Conservation (phyloP, 2,113 vertebrate species). For the Anolis carolinensis region DNA sequence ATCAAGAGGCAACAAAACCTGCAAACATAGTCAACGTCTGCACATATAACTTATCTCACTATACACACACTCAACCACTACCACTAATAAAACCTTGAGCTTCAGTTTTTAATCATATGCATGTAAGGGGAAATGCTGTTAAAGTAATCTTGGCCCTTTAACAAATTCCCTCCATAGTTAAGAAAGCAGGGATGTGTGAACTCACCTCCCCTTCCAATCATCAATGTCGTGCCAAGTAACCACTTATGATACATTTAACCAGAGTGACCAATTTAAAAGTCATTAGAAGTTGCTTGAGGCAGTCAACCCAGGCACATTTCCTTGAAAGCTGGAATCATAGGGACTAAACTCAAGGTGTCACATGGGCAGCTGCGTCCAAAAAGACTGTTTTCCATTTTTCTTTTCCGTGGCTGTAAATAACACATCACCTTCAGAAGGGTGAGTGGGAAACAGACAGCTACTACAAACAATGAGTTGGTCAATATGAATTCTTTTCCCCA, state of each 20-base stretch:
- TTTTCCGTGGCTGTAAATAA: neutral
- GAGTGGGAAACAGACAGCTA: neutral
- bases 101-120: neutral
- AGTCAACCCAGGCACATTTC: slow-evolving; percentile 23
- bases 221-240: neutral
- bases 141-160: neutral
- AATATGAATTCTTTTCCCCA: too few species aligned
- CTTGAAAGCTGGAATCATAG: slow-evolving; percentile 19
- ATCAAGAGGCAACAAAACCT: neutral
- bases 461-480: too few species aligned
- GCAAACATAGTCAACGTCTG: neutral
- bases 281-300: slow-evolving; percentile 24
- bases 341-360: slow-evolving; percentile 12
- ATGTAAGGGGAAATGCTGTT: neutral
- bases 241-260: slow-evolving; percentile 27
- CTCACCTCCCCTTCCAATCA: slow-evolving; percentile 8
- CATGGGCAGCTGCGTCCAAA: neutral
- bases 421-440: neutral
- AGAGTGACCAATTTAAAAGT: slow-evolving; percentile 36
- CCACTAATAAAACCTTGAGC: neutral
- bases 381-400: neutral
- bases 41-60: neutral
- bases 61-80: neutral
- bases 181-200: slow-evolving; percentile 4
- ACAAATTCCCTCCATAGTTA: neutral